These are phyloP conservation scores for Troides helena DNA, from an alignment of 2,888 invertebrate species.

Conservation along the genomic window DNA sequence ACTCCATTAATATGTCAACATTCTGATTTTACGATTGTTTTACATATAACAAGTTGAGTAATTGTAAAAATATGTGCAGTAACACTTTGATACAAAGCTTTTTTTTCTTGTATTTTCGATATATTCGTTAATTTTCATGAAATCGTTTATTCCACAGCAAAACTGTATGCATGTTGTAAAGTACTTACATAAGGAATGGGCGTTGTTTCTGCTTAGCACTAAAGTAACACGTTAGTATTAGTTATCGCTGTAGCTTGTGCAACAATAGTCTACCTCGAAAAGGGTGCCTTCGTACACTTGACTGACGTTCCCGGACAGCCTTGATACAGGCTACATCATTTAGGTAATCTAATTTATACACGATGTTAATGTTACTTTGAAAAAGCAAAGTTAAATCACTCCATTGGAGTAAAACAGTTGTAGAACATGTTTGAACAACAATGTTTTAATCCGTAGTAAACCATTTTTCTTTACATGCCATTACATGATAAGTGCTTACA, in stretches of 20 bases:
- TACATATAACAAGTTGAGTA: slow-evolving; percentile 3
- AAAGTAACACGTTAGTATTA: slow-evolving; percentile 64
- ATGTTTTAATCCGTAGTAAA: neutral
- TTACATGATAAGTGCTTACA: slow-evolving; percentile 1
- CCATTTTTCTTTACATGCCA: neutral
- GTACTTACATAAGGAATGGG: slow-evolving; percentile 58
- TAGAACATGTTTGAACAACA: neutral
- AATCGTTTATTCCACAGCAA: slow-evolving; percentile 18
- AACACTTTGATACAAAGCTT: neutral
- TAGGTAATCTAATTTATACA: neutral
- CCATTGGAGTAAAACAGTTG: too few species aligned
- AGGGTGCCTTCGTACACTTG: slow-evolving; percentile 40
- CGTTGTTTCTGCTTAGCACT: slow-evolving; percentile 60
- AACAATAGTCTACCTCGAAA: slow-evolving; percentile 49
- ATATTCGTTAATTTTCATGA: neutral
- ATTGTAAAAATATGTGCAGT: neutral
- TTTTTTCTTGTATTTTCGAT: neutral
- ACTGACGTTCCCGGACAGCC: slow-evolving; percentile 8
- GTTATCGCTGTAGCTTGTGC: slow-evolving; percentile 57
- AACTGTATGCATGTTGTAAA: slow-evolving; percentile 32
- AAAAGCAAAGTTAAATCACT: too few species aligned
- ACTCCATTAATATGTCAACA: slow-evolving; percentile 26
- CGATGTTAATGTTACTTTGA: slow-evolving; percentile 24
- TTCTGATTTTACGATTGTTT: slow-evolving; percentile 25
- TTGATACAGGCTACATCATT: slow-evolving; percentile 9